These are phyloP conservation scores for Hymenopus coronatus DNA, from an alignment of 2,888 invertebrate genomes.

Conservation along the genomic window DNA sequence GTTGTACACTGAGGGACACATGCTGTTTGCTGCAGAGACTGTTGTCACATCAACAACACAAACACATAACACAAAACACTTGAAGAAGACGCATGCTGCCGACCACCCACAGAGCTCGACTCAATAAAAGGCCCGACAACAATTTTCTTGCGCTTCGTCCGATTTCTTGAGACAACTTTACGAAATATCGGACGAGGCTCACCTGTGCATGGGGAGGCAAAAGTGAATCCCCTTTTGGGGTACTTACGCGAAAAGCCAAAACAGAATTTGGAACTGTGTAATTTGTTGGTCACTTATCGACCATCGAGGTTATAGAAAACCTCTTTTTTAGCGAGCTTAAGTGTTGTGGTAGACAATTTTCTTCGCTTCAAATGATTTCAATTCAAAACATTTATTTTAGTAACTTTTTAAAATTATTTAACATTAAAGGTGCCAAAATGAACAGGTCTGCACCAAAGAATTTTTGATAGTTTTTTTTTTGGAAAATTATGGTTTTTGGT, in stretches of 20 bases:
- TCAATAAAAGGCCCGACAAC: conserved; percentile 19
- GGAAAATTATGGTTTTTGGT: conserved; percentile 20
- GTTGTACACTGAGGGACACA: not conserved
- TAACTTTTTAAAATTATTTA: not conserved
- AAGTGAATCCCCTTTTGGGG: not conserved
- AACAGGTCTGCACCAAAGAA: not conserved
- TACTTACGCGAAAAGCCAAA: not conserved
- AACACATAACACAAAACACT: not conserved
- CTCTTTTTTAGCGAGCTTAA: conserved; percentile 1
- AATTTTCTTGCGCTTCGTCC: not conserved
- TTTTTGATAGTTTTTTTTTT: conserved; percentile 1
- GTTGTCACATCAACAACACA: not conserved
- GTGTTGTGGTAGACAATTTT: conserved; percentile 16
- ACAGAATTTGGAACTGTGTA: not conserved
- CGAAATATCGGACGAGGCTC: not conserved
- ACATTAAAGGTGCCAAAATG: not conserved
- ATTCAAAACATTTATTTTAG: conserved; percentile 7
- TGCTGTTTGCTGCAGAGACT: not conserved
- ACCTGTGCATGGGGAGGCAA: not conserved
- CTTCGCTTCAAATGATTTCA: not conserved
- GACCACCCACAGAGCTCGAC: conserved; percentile 27
- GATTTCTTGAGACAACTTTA: not conserved
- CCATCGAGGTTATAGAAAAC: not conserved
- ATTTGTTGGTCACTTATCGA: conserved; percentile 8
- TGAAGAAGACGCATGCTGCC: conserved; percentile 8